A percentile compares a stretch with the other conserved stretches of the same genome.
Evolutionary conservation across 1,140 invertebrate genomes (phyloP).

Genomic region (Drosophila asahinai): DNA sequence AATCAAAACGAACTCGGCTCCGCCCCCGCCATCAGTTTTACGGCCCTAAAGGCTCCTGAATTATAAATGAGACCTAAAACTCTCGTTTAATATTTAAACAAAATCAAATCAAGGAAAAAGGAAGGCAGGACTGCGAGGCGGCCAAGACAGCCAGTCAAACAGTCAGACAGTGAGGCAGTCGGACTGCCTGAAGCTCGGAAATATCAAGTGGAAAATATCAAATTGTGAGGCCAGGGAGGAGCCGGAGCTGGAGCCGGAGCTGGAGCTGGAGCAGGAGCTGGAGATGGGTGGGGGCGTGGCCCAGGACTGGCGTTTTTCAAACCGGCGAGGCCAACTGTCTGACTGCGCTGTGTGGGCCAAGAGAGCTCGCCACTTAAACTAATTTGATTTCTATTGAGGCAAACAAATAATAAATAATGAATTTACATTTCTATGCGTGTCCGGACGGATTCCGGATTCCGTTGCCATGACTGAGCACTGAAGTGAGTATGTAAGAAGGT

Average conservation of each 20-base stretch:
- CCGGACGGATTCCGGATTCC: constrained; percentile 29
- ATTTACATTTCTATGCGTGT: constrained; percentile 83
- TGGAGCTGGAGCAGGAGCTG: neutral
- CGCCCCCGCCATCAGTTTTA: constrained; percentile 15
- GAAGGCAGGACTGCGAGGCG: constrained; percentile 35
- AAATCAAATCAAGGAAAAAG: constrained; percentile 79
- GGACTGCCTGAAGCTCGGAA: constrained; percentile 44
- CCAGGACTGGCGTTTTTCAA: constrained; percentile 69
- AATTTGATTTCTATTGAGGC: constrained; percentile 84
- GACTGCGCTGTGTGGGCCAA: constrained; percentile 36
- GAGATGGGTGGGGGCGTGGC: constrained; percentile 13
- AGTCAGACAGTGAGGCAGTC: constrained; percentile 35
- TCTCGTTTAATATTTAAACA: constrained; percentile 83
- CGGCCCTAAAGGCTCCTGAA: constrained; percentile 49
- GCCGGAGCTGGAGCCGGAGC: neutral
- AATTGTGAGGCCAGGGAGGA: constrained; percentile 35
- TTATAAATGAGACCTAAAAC: constrained; percentile 81
- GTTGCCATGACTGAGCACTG: constrained; percentile 38
- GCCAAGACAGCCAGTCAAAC: constrained; percentile 59
- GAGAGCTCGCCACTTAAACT: constrained; percentile 74
- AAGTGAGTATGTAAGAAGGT: constrained; percentile 37
- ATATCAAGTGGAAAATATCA: constrained; percentile 56
- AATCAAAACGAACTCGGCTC: constrained; percentile 72
- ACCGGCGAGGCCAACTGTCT: constrained; percentile 64
- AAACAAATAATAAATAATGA: constrained; percentile 84